Conservation (phyloP, 2,888 invertebrate species). For the Athalia circularis region DNA sequence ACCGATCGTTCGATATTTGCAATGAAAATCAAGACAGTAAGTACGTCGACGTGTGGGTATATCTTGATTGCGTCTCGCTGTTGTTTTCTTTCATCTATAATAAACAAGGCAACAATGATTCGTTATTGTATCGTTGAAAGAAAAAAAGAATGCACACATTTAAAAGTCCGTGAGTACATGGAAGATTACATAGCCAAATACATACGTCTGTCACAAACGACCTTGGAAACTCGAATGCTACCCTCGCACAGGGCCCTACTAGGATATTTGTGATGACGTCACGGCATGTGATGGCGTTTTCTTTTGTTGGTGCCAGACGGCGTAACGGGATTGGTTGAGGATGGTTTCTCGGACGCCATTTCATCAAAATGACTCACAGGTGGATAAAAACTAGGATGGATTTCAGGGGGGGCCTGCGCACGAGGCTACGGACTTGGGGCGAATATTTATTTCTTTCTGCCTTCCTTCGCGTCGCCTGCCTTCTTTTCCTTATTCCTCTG, state of each 20-base stretch:
- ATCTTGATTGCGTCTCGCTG: too few species aligned
- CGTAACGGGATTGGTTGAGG: constrained; percentile 71
- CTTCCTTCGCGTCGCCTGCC: background rate
- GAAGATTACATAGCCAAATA: constrained; percentile 6
- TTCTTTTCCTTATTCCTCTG: too few species aligned
- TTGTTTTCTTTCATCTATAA: too few species aligned
- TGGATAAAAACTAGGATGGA: constrained; percentile 80
- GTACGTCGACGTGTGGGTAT: too few species aligned
- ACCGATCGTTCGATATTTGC: too few species aligned
- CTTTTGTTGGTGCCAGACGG: constrained; percentile 58
- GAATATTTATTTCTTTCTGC: constrained; percentile 53
- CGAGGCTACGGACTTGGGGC: constrained; percentile 76
- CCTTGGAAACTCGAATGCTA: constrained; percentile 49
- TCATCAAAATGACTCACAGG: constrained; percentile 80
- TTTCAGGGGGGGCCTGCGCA: constrained; percentile 76
- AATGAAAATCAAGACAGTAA: too few species aligned
- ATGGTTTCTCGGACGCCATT: constrained; percentile 78
- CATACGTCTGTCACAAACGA: constrained; percentile 30
- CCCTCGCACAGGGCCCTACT: constrained; percentile 38
- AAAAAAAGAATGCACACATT: background rate
- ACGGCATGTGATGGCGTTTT: constrained; percentile 44
- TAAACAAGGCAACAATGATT: too few species aligned
- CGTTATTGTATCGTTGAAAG: background rate
- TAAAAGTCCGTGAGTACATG: background rate
- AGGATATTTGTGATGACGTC: constrained; percentile 36